These are phyloP conservation scores for Steatornis caripensis DNA, from an alignment of 2,113 vertebrate genomes.

Conservation along the genomic window DNA sequence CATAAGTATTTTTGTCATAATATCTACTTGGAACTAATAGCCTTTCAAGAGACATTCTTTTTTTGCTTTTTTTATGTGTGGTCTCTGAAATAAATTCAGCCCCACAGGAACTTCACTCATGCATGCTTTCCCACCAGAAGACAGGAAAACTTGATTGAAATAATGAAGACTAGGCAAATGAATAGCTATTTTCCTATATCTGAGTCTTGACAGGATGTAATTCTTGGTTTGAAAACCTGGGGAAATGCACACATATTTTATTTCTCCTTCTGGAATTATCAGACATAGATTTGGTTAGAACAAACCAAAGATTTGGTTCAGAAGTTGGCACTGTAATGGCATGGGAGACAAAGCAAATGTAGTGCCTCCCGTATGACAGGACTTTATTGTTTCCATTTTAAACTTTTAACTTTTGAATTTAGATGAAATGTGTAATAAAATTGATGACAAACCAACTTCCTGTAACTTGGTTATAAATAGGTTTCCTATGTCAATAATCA, in stretches of 20 bases:
- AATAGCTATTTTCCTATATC: not conserved
- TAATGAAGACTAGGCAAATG: not conserved
- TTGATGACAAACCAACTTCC: not conserved
- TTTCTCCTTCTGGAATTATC: not conserved
- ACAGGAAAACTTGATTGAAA: not conserved
- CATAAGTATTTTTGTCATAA: not conserved
- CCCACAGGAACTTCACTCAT: not conserved
- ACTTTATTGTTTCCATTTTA: not conserved
- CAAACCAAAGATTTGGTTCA: not conserved
- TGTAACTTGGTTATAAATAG: not conserved
- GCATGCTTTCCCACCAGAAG: not conserved
- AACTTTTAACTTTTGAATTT: not conserved
- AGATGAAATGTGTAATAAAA: not conserved
- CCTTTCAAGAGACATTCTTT: not conserved
- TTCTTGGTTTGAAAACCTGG: not conserved
- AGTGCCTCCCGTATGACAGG: not conserved
- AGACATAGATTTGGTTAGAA: not conserved
- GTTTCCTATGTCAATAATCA: not conserved
- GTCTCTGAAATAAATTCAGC: not conserved
- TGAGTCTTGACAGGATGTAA: not conserved
- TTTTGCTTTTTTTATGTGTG: not conserved
- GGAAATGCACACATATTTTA: not conserved
- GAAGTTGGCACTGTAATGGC: not conserved
- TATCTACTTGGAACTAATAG: not conserved
- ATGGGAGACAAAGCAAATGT: not conserved